A percentile compares a stretch with the other conserved stretches of the same genome.
phyloP scores from a whole-genome alignment of 64 coral and sea anemone genomes.

The Catalaphyllia jardinei region DNA sequence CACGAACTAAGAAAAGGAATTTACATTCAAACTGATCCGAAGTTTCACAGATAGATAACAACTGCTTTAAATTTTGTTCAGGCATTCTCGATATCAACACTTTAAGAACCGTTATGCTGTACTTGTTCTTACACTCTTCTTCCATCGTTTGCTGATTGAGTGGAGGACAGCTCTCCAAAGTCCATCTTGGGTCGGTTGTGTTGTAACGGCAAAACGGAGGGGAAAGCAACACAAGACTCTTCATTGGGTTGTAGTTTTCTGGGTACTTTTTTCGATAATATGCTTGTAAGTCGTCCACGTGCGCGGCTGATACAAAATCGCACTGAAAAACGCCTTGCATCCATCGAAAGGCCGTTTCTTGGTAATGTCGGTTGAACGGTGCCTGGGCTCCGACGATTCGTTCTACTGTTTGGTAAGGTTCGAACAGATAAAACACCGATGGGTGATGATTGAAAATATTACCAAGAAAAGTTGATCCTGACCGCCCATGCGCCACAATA shows the following conservation, averaged over 20 bases:
- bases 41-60: neutral
- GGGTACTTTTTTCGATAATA: neutral
- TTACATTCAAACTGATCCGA: neutral
- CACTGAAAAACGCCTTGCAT: neutral
- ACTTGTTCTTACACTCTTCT: neutral
- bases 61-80: neutral
- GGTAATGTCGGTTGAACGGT: neutral
- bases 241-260: neutral
- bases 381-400: neutral
- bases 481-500: slow-evolving; percentile 8
- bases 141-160: neutral
- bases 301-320: neutral
- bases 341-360: neutral
- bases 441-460: slow-evolving; percentile 11
- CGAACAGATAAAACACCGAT: slow-evolving; percentile 10
- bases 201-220: slow-evolving; percentile 1
- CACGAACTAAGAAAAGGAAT: neutral
- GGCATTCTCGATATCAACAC: neutral
- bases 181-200: neutral
- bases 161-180: neutral
- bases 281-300: neutral
- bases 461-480: slow-evolving; percentile 6
- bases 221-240: neutral
- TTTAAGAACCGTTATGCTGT: neutral
- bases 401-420: slow-evolving; percentile 22